phyloP scores from a whole-genome alignment of 2,888 invertebrate species.

The Lutraria lutraria region DNA sequence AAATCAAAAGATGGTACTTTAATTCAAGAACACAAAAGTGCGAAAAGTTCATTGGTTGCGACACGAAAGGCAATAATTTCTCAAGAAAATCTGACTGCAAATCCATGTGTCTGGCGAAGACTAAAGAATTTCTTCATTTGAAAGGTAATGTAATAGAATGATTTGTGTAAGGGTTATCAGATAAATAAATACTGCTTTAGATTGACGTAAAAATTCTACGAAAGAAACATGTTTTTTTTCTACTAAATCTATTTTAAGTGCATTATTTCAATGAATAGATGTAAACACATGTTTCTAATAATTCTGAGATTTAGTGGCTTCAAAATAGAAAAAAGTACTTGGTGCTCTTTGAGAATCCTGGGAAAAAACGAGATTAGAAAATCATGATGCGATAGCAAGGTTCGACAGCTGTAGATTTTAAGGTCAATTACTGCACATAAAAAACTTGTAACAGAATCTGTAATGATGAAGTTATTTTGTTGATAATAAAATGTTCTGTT shows the following conservation, averaged over 20 bases:
- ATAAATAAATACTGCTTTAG: not conserved
- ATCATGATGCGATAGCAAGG: not conserved
- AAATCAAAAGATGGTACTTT: slow-evolving; percentile 60
- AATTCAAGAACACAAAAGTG: slow-evolving; percentile 62
- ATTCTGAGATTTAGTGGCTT: not conserved
- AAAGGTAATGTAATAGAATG: slow-evolving; percentile 30
- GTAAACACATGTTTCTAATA: slow-evolving; percentile 31
- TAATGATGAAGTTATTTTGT: not conserved
- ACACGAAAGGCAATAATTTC: slow-evolving; percentile 60
- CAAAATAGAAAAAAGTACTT: slow-evolving; percentile 12
- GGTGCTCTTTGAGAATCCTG: not conserved
- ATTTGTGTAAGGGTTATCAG: not conserved
- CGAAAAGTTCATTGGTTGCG: slow-evolving; percentile 64
- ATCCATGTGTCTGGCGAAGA: slow-evolving; percentile 47
- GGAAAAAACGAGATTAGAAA: not conserved
- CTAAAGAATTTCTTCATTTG: slow-evolving; percentile 22
- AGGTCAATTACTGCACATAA: not conserved
- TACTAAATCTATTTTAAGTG: slow-evolving; percentile 1
- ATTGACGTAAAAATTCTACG: not conserved
- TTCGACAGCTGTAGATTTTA: not conserved
- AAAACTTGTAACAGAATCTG: slow-evolving; percentile 12
- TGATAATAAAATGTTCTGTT: not conserved
- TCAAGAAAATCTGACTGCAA: slow-evolving; percentile 67
- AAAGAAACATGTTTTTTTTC: not conserved
- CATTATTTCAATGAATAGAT: slow-evolving; percentile 3